These are phyloP conservation scores for Lasaia peninsularis DNA, from an alignment of 1,140 invertebrate species.

Conservation along the genomic window DNA sequence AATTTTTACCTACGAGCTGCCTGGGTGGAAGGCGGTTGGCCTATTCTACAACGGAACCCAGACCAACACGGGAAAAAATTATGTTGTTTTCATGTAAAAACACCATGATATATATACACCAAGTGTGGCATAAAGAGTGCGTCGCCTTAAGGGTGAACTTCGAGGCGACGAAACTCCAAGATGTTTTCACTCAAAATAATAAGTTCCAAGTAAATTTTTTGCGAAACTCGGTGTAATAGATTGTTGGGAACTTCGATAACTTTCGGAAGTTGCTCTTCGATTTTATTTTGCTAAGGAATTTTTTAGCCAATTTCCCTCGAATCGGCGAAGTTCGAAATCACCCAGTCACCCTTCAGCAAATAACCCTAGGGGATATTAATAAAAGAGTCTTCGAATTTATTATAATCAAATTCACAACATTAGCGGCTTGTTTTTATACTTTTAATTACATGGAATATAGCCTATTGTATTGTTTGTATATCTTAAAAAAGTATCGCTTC, in stretches of 20 bases:
- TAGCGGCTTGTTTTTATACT: conserved; percentile 5
- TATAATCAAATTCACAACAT: conserved; percentile 12
- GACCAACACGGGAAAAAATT: too few species aligned
- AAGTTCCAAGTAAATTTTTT: conserved; percentile 73
- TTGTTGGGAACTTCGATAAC: conserved; percentile 75
- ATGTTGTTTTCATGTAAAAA: too few species aligned
- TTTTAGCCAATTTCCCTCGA: conserved; percentile 72
- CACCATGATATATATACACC: conserved; percentile 2
- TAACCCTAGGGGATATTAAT: conserved; percentile 19
- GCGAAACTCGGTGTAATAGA: conserved; percentile 74
- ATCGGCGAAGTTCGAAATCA: conserved; percentile 63
- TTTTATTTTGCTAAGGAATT: conserved; percentile 72
- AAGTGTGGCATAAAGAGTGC: conserved; percentile 15
- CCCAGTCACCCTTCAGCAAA: conserved; percentile 60
- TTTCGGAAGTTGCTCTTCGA: conserved; percentile 74
- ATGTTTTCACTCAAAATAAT: conserved; percentile 76
- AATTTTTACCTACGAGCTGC: too few species aligned
- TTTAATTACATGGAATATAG: neutral
- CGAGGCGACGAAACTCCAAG: conserved; percentile 58
- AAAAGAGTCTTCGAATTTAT: conserved; percentile 15
- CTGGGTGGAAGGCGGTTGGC: too few species aligned
- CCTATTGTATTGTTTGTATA: too few species aligned
- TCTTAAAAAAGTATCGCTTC: too few species aligned
- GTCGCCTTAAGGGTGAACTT: conserved; percentile 33
- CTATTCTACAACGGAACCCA: too few species aligned